A percentile compares a stretch with the other conserved stretches of the same genome.
phyloP scores from a whole-genome alignment of 2,113 vertebrate genomes.

The Parus major region DNA sequence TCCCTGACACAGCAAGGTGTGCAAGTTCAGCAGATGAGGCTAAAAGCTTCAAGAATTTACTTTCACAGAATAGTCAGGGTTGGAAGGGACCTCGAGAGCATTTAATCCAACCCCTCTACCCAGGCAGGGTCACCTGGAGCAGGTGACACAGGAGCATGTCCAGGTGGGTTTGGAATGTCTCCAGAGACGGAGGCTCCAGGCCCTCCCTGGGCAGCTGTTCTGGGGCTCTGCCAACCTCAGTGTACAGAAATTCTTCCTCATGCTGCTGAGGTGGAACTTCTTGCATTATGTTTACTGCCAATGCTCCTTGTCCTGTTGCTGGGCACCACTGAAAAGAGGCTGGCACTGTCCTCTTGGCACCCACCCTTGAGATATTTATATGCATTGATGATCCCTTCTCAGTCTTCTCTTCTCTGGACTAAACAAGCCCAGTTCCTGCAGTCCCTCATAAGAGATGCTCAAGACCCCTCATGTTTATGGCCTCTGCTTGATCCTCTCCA shows the following conservation, averaged over 20 bases:
- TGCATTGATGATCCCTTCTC: not conserved
- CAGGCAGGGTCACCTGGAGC: not conserved
- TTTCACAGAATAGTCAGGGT: not conserved
- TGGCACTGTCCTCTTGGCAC: not conserved
- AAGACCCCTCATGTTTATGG: not conserved
- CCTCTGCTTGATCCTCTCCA: not conserved
- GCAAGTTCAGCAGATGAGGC: not conserved
- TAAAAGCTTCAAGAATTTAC: not conserved
- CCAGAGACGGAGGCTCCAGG: not conserved
- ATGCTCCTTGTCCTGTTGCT: not conserved
- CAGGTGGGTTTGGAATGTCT: not conserved
- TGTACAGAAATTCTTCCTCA: not conserved
- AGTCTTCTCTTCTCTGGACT: not conserved
- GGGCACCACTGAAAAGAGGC: not conserved
- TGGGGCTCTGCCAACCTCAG: not conserved
- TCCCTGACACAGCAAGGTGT: not conserved
- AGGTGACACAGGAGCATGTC: not conserved
- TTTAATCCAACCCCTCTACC: not conserved
- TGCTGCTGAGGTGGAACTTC: not conserved
- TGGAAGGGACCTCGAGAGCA: not conserved
- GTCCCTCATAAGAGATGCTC: not conserved
- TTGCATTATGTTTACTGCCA: not conserved
- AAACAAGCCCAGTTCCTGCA: not conserved
- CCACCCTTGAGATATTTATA: not conserved
- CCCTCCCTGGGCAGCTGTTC: not conserved